Percentiles rank a stretch among this genome's conserved stretches.
These are phyloP conservation scores for Rosalia funebris DNA, from an alignment of 2,888 invertebrate species.

Conservation along the genomic window DNA sequence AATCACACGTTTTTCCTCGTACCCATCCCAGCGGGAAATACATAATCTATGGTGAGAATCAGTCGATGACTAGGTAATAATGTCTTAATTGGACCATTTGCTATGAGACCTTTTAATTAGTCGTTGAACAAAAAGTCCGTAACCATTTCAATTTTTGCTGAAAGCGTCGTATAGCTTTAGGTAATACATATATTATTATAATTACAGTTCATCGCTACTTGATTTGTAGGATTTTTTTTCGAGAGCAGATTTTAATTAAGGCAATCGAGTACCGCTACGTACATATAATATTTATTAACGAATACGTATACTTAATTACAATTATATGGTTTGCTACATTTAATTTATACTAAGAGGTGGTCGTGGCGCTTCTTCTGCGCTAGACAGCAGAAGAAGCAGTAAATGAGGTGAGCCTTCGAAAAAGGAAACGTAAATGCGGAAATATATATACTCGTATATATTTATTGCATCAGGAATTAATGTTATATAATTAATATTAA, in stretches of 20 bases:
- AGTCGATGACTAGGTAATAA: slow-evolving; percentile 7
- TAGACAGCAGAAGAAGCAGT: slow-evolving; percentile 8
- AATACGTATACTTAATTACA: slow-evolving; percentile 16
- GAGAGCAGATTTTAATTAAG: slow-evolving; percentile 28
- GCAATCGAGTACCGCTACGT: slow-evolving; percentile 27
- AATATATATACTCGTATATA: neutral
- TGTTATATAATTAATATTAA: too few relatives aligned
- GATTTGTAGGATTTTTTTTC: slow-evolving; percentile 18
- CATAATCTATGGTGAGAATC: slow-evolving; percentile 27
- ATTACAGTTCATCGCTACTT: slow-evolving; percentile 25
- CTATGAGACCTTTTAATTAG: slow-evolving; percentile 26
- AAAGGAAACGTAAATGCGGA: neutral
- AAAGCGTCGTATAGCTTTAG: neutral
- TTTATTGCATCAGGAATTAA: too few relatives aligned
- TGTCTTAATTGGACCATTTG: slow-evolving; percentile 28
- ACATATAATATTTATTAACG: slow-evolving; percentile 20
- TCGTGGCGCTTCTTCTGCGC: slow-evolving; percentile 15
- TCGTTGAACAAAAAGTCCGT: slow-evolving; percentile 18
- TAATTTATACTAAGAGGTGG: slow-evolving; percentile 11
- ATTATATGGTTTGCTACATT: slow-evolving; percentile 13
- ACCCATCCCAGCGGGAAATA: slow-evolving; percentile 8
- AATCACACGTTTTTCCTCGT: slow-evolving; percentile 32
- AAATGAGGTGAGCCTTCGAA: slow-evolving; percentile 8
- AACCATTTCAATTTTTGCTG: slow-evolving; percentile 19
- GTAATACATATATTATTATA: slow-evolving; percentile 24